Conservation (phyloP, 2,888 invertebrate genomes). For the Oconnorella tubifera region DNA sequence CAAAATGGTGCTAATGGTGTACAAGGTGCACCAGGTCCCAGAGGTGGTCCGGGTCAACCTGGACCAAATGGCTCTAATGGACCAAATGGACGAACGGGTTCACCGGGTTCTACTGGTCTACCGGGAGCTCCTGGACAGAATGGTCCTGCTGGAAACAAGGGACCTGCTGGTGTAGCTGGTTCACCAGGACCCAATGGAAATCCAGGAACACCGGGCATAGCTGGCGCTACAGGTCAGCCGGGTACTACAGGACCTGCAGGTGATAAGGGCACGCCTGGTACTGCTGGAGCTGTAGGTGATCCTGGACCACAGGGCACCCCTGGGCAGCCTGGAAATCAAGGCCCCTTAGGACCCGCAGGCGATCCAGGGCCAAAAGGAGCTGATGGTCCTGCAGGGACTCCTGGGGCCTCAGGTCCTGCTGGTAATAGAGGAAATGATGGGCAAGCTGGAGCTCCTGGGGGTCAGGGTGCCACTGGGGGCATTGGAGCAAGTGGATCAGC, state of each 20-base stretch:
- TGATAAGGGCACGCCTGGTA: conserved; percentile 6
- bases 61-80: conserved; percentile 18
- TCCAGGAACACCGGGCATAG: neutral
- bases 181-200: neutral
- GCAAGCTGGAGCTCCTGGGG: neutral
- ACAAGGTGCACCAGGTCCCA: conserved; percentile 32
- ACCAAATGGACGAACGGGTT: neutral
- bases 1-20: conserved; percentile 22
- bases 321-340: conserved; percentile 11
- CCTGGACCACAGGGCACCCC: conserved; percentile 17
- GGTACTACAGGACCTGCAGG: neutral
- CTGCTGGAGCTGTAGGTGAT: conserved; percentile 8
- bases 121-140: neutral
- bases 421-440: neutral
- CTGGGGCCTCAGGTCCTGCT: neutral
- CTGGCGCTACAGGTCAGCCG: neutral
- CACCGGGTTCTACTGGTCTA: neutral
- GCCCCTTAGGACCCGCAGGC: conserved; percentile 6
- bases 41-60: conserved; percentile 21
- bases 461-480: neutral
- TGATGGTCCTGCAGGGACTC: neutral
- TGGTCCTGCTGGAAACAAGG: neutral
- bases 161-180: neutral
- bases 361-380: neutral
- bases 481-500: no score